These are phyloP conservation scores for Julus scanicus DNA, from an alignment of 2,888 invertebrate genomes.

Conservation along the genomic window DNA sequence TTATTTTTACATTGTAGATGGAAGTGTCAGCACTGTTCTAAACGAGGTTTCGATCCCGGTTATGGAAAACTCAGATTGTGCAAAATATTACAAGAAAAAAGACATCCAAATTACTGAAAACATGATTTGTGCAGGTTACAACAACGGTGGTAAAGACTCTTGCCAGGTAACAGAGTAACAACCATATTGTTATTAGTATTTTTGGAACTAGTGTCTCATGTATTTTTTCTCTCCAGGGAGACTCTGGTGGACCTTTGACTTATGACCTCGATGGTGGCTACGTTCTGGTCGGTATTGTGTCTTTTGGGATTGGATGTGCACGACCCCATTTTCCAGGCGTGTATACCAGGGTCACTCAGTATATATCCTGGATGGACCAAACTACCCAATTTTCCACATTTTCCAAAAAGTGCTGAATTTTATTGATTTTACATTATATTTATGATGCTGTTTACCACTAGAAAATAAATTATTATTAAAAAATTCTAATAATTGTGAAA, in stretches of 20 bases:
- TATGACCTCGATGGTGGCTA: slow-evolving; percentile 8
- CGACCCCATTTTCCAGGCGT: slow-evolving; percentile 46
- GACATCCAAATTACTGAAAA: not conserved
- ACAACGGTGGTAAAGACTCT: slow-evolving; percentile 47
- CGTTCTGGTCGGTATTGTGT: slow-evolving; percentile 45
- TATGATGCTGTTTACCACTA: not conserved
- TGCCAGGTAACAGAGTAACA: slow-evolving; percentile 8
- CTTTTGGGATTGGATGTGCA: slow-evolving; percentile 44
- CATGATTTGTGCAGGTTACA: slow-evolving; percentile 47
- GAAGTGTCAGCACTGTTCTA: not conserved
- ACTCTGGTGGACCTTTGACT: slow-evolving; percentile 49
- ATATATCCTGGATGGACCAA: slow-evolving; percentile 41
- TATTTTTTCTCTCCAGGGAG: slow-evolving; percentile 24
- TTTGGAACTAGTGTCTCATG: not conserved
- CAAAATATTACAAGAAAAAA: not conserved
- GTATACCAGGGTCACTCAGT: slow-evolving; percentile 34
- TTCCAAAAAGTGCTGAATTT: not conserved
- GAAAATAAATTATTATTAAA: not conserved
- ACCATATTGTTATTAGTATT: not conserved
- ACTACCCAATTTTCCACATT: not conserved
- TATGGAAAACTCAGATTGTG: not conserved
- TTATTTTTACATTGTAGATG: not conserved
- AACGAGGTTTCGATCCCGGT: slow-evolving; percentile 27
- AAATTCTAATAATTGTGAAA: not conserved
- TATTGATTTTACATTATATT: not conserved